Base-by-base conservation (phyloP, 2,797 vertebrate genomes). In the Staurois parvus region DNA sequence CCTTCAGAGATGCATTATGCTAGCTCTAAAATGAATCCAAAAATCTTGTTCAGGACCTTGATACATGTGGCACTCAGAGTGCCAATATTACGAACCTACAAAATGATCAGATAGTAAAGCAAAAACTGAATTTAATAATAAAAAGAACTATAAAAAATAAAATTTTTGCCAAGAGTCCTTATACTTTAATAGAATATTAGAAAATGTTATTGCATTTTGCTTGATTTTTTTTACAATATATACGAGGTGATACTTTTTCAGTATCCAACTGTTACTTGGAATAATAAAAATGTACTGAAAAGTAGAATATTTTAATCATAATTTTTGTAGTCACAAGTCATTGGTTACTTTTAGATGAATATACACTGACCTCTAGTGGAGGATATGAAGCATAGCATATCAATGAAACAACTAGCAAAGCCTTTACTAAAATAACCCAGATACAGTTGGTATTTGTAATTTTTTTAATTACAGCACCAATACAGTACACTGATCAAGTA, bases 341-440 rank as follows among this genome's bases (percentile, higher is more conserved):
- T 59, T 59, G 52, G 24, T n/a, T 30, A 12, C 45, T n/a, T n/a
- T 40, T 72, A 26, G 10, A 40, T 56, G n/a, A 70, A 10, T 42
- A 37, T 45, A 80, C 52, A 26, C 28, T 74, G 84, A 52, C 84
- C 62, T 80, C 84, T 85, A 80, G 84, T 80, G 84, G 84, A 30
- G 48, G 8, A 56, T 24, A 4, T 19, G 52, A 79, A 42, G 13
- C 26, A 67, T 26, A 11, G 3, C n/a, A 66, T 28, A 12, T 28
- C 21, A 59, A 24, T 59, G 21, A n/a, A 24, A 59, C 21, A 3
- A 52, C 3, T 19, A 19, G 21, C 52, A 59, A 19, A 52, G 21
- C 21, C 52, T 45, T 45, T 15, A 34, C 34, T 34, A 7, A 34
- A 34, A 34, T 34, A 2, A 45, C 42, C 9, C 42, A 3, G 11